A percentile compares a stretch with the other conserved stretches of the same genome.
These are phyloP conservation scores for Bombycilla garrulus DNA, from an alignment of 2,113 vertebrate genomes.

Conservation along the genomic window DNA sequence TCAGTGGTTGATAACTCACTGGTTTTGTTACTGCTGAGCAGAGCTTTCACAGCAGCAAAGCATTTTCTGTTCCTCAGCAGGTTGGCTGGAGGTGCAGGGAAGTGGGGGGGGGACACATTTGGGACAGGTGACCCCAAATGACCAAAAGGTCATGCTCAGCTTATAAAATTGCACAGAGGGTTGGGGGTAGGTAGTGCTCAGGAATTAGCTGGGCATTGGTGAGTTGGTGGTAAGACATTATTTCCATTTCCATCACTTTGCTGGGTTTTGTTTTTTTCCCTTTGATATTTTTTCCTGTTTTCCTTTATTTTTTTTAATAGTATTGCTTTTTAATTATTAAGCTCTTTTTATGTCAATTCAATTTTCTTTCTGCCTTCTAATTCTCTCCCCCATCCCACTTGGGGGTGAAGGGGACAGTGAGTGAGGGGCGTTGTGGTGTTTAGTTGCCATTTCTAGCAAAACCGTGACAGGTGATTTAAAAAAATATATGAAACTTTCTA, in stretches of 20 bases:
- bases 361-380: background rate
- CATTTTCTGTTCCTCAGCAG: background rate
- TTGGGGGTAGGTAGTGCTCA: fast-evolving
- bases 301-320: fast-evolving
- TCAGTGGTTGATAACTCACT: background rate
- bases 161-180: background rate
- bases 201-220: background rate
- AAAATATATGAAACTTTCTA: background rate
- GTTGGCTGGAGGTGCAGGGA: background rate
- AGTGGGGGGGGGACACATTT: background rate
- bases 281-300: background rate
- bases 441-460: background rate
- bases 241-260: background rate
- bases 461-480: background rate
- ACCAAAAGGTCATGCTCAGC: background rate
- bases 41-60: background rate
- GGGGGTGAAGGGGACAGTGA: background rate
- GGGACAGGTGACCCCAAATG: background rate
- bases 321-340: background rate
- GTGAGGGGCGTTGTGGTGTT: background rate
- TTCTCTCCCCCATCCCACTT: background rate
- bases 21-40: background rate
- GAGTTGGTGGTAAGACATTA: background rate
- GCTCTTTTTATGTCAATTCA: background rate
- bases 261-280: background rate